phyloP scores from a whole-genome alignment of 2,113 vertebrate species.

The Ciconia boyciana region DNA sequence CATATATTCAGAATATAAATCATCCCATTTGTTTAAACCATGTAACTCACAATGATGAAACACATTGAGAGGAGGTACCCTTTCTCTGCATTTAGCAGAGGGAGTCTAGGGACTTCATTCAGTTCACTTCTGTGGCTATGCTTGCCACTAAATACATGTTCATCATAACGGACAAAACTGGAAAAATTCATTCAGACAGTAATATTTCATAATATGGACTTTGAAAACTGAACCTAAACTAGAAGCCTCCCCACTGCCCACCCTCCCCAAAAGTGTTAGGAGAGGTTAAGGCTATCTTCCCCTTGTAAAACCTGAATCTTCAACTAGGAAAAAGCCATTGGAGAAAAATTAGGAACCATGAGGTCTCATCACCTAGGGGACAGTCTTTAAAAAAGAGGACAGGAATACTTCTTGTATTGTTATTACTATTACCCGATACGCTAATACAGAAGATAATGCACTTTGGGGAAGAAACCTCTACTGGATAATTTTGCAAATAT shows the following conservation, averaged over 20 bases:
- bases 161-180: neutral
- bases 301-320: neutral
- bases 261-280: neutral
- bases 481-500: neutral
- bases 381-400: neutral
- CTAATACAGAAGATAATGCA: neutral
- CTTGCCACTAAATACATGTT: neutral
- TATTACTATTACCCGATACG: neutral
- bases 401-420: neutral
- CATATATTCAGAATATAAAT: neutral
- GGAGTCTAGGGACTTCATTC: neutral
- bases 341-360: neutral
- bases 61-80: neutral
- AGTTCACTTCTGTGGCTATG: neutral
- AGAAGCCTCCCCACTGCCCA: neutral
- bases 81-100: neutral
- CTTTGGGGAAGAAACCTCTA: neutral
- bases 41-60: neutral
- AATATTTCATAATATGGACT: neutral
- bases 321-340: neutral
- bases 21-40: neutral
- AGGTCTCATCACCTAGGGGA: neutral
- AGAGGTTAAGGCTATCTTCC: neutral
- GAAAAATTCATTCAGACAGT: neutral
- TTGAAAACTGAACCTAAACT: neutral